Percentiles rank a stretch among this genome's conserved stretches.
These are phyloP conservation scores for Erpornis zantholeuca DNA, from an alignment of 2,113 vertebrate genomes.

Conservation along the genomic window DNA sequence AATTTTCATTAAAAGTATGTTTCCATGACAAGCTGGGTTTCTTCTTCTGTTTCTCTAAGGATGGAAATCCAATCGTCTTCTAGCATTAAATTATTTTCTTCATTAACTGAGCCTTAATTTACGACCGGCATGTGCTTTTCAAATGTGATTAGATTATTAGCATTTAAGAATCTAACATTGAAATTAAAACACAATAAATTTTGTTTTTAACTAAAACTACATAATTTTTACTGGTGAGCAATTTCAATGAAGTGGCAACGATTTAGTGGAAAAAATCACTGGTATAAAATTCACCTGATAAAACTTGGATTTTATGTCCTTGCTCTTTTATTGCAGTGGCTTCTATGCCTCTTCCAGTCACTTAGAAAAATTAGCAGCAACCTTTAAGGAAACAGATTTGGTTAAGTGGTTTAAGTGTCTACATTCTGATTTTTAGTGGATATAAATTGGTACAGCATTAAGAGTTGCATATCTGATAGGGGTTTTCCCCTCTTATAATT, in stretches of 20 bases:
- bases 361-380: background rate
- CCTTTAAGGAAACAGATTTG: background rate
- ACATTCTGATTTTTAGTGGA: background rate
- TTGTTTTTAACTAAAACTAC: background rate
- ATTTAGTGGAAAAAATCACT: background rate
- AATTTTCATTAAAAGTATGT: background rate
- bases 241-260: background rate
- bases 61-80: background rate
- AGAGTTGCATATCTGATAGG: background rate
- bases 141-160: background rate
- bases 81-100: background rate
- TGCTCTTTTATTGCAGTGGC: background rate
- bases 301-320: background rate
- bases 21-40: background rate
- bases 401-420: background rate
- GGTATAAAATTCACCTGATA: background rate
- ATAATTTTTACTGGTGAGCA: background rate
- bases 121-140: background rate
- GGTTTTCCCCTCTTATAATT: background rate
- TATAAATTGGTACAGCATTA: background rate
- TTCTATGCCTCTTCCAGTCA: background rate
- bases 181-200: background rate
- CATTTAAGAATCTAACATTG: background rate
- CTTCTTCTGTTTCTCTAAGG: background rate
- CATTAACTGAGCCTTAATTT: background rate